Evolutionary conservation across 2,888 invertebrate genomes (phyloP).

Genomic region (Biston stratarius): DNA sequence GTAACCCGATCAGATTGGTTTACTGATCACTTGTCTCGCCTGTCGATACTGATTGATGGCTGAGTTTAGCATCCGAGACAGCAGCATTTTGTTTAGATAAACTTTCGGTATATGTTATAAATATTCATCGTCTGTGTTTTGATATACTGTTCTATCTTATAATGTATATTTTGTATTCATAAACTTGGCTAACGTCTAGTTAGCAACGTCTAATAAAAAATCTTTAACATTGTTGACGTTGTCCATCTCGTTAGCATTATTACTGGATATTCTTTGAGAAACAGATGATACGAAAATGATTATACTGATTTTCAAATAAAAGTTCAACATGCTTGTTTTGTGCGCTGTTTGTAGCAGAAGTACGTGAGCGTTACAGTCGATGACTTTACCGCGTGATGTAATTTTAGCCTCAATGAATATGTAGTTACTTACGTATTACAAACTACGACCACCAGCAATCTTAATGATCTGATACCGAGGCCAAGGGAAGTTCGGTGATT

Average conservation of each 20-base stretch:
- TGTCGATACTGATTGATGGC: conserved; percentile 54
- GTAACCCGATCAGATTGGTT: conserved; percentile 53
- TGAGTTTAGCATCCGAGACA: conserved; percentile 43
- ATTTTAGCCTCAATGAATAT: conserved; percentile 54
- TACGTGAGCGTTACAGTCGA: conserved; percentile 47
- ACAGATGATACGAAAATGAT: no score
- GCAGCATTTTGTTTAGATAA: conserved; percentile 26
- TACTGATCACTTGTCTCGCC: conserved; percentile 35
- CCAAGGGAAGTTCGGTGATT: conserved; percentile 53
- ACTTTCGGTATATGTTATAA: not conserved
- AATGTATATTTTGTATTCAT: not conserved
- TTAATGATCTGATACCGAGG: conserved; percentile 63
- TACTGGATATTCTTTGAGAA: conserved; percentile 1
- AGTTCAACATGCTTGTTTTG: not conserved
- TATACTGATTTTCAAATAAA: not conserved
- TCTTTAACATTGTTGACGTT: not conserved
- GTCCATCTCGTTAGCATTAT: not conserved
- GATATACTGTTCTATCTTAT: not conserved
- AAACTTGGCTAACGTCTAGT: not conserved
- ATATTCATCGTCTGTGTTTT: not conserved
- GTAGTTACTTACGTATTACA: conserved; percentile 48
- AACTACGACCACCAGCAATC: conserved; percentile 47
- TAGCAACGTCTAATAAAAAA: not conserved
- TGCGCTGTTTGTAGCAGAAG: conserved; percentile 18
- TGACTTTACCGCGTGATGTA: conserved; percentile 64